Conservation (phyloP, 1,140 invertebrate genomes). For the Heliothis virescens region DNA sequence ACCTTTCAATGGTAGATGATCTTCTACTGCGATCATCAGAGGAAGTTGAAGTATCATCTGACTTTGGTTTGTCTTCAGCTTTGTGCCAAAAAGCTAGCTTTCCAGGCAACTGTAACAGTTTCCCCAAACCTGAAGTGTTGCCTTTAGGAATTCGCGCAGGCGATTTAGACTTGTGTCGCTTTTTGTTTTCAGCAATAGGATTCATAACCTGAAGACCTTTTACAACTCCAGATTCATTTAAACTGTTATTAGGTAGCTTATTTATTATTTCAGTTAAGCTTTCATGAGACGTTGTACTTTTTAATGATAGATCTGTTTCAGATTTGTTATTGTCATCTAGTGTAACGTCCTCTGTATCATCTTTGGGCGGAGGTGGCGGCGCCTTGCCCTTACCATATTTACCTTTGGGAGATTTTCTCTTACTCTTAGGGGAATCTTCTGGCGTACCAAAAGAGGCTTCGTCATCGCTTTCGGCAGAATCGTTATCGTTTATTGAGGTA, state of each 20-base stretch:
- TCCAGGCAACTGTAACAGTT: slow-evolving; percentile 81
- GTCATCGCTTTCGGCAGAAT: slow-evolving; percentile 76
- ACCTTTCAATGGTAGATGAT: slow-evolving; percentile 65
- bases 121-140: slow-evolving; percentile 71
- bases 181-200: slow-evolving; percentile 63
- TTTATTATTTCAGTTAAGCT: slow-evolving; percentile 58
- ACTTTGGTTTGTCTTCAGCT: slow-evolving; percentile 71
- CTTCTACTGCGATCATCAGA: slow-evolving; percentile 65
- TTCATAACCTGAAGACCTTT: slow-evolving; percentile 58
- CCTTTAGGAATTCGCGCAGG: slow-evolving; percentile 63
- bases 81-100: slow-evolving; percentile 85
- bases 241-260: slow-evolving; percentile 49
- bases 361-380: slow-evolving; percentile 75
- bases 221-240: slow-evolving; percentile 50
- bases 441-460: slow-evolving; percentile 85
- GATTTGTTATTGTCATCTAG: slow-evolving; percentile 7
- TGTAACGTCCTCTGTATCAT: neutral
- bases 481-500: slow-evolving; percentile 62
- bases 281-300: slow-evolving; percentile 53
- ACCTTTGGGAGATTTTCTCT: slow-evolving; percentile 73
- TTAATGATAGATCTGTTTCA: slow-evolving; percentile 11
- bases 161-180: slow-evolving; percentile 73
- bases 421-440: slow-evolving; percentile 77
- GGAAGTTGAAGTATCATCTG: slow-evolving; percentile 64
- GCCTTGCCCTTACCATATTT: slow-evolving; percentile 84